phyloP scores from a whole-genome alignment of 2,888 invertebrate genomes.

The Clepsis dumicolana region DNA sequence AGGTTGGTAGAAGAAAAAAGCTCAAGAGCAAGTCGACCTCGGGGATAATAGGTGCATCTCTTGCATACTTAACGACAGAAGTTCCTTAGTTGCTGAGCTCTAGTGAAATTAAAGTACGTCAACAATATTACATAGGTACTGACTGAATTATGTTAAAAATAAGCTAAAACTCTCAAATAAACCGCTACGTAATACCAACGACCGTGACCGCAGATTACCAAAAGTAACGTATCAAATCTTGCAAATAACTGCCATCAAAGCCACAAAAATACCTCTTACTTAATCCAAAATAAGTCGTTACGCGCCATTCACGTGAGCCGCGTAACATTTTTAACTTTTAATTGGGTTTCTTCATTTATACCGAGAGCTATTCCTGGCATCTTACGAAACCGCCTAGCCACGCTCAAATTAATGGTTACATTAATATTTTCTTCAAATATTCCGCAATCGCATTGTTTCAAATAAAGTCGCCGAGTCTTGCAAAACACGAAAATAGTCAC shows the following conservation, averaged over 20 bases:
- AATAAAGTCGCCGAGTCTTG: not conserved
- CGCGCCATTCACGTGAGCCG: constrained; percentile 59
- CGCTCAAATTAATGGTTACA: constrained; percentile 46
- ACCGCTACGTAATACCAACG: not conserved
- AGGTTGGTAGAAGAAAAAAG: no score
- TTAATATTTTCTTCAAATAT: constrained; percentile 45
- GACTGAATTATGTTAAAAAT: no score
- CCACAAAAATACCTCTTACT: constrained; percentile 54
- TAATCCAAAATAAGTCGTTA: constrained; percentile 54
- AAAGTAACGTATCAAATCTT: constrained; percentile 47
- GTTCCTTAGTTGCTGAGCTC: no score
- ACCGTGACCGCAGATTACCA: constrained; percentile 50
- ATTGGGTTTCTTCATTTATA: constrained; percentile 63
- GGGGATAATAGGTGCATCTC: no score
- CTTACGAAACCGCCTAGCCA: constrained; percentile 51
- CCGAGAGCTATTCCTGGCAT: constrained; percentile 55
- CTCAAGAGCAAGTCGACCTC: no score
- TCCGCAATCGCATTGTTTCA: constrained; percentile 1
- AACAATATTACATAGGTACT: no score
- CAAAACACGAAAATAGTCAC: not conserved
- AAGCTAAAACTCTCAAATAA: not conserved
- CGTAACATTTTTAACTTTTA: constrained; percentile 61
- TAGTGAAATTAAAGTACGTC: no score
- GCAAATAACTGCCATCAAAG: constrained; percentile 22
- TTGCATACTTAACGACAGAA: no score